Conservation (phyloP, 2,113 vertebrate genomes). For the Eptesicus fuscus region DNA sequence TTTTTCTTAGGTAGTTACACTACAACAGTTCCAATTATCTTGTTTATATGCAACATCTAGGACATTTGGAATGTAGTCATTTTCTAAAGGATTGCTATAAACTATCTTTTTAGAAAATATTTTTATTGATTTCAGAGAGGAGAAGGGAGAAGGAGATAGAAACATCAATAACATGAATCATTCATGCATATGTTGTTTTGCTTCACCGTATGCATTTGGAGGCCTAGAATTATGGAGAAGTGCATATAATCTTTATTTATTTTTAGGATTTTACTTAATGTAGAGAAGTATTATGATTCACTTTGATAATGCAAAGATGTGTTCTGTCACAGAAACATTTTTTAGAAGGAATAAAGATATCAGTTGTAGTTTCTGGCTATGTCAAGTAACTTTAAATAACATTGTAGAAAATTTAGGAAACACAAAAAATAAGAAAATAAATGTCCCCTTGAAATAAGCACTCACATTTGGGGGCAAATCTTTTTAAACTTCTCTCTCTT, state of each 20-base stretch:
- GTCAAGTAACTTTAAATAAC: not conserved
- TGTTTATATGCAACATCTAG: not conserved
- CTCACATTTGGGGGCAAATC: not conserved
- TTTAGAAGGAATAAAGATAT: constrained; percentile 2
- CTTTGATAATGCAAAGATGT: not conserved
- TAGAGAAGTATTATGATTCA: not conserved
- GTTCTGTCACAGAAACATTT: not conserved
- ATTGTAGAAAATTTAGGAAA: not conserved
- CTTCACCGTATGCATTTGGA: not conserved
- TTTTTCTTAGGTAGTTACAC: not conserved
- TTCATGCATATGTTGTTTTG: not conserved
- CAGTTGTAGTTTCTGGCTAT: not conserved
- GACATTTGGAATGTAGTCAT: not conserved
- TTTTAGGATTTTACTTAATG: not conserved
- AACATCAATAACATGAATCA: too few species aligned
- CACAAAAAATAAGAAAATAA: not conserved
- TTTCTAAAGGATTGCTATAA: not conserved
- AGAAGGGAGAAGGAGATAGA: too few species aligned
- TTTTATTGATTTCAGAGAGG: too few species aligned
- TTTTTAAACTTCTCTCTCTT: not conserved
- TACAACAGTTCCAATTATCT: not conserved
- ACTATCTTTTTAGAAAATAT: not conserved
- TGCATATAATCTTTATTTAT: not conserved
- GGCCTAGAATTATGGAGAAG: not conserved
- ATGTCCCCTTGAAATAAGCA: not conserved